A percentile compares a stretch with the other conserved stretches of the same genome.
phyloP scores from a whole-genome alignment of 2,113 vertebrate species.

The Macaca mulatta region DNA sequence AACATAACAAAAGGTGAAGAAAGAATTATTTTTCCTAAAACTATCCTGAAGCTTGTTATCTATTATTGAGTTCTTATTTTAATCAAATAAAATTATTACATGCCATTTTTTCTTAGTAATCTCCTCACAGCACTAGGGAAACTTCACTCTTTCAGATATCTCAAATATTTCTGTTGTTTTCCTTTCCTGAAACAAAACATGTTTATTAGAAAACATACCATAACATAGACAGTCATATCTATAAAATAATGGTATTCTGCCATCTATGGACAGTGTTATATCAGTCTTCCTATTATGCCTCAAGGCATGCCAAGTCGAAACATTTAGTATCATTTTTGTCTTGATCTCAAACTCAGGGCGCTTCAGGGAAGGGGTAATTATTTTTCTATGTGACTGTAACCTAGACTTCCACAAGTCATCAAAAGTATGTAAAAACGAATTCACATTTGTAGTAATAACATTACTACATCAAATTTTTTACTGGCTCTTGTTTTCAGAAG shows the following conservation, averaged over 20 bases:
- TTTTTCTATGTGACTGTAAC: neutral
- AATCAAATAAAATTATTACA: neutral
- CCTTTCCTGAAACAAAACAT: neutral
- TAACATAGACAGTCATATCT: neutral
- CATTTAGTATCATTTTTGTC: neutral
- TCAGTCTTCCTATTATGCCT: neutral
- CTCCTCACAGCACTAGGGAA: neutral
- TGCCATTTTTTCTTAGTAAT: neutral
- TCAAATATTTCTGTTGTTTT: neutral
- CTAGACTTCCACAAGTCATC: neutral
- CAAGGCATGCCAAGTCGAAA: neutral
- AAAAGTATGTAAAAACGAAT: neutral
- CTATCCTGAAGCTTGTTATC: neutral
- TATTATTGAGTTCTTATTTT: neutral
- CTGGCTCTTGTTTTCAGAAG: neutral
- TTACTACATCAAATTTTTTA: neutral
- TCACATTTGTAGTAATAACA: neutral
- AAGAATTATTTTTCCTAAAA: neutral
- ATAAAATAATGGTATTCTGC: neutral
- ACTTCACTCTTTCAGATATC: neutral
- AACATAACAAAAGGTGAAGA: too few species aligned
- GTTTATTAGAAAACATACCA: neutral
- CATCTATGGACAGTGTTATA: neutral
- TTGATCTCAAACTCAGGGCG: neutral
- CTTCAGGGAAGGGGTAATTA: neutral